These are phyloP conservation scores for Schrankia costaestrigalis DNA, from an alignment of 2,888 invertebrate species.

Conservation along the genomic window DNA sequence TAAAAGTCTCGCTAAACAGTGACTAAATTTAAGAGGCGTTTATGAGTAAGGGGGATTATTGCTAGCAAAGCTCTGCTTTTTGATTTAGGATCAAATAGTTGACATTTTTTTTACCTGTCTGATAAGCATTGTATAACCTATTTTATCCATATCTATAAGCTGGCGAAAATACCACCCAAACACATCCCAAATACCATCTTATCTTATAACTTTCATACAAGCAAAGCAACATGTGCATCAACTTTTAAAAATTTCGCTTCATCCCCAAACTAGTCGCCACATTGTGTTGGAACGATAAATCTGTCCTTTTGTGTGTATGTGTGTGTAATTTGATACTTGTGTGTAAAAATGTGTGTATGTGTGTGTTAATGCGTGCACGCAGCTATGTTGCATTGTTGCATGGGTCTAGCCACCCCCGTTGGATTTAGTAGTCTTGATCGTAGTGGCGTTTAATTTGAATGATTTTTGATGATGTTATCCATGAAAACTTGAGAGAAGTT, in stretches of 20 bases:
- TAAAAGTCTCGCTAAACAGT: no score
- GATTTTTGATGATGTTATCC: background rate
- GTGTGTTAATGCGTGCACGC: slow-evolving; percentile 31
- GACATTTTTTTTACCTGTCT: no score
- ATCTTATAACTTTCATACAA: background rate
- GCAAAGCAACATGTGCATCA: slow-evolving; percentile 4
- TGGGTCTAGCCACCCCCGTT: slow-evolving; percentile 38
- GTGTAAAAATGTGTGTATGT: slow-evolving; percentile 20
- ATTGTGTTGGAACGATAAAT: slow-evolving; percentile 26
- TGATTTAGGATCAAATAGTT: no score
- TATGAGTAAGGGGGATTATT: no score
- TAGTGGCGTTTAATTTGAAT: slow-evolving; percentile 14
- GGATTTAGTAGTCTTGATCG: slow-evolving; percentile 18
- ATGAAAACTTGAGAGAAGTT: no score
- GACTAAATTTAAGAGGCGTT: no score
- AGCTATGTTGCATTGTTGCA: slow-evolving; percentile 42
- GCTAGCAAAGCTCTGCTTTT: no score
- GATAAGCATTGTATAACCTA: no score
- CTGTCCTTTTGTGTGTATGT: slow-evolving; percentile 18
- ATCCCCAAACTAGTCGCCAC: slow-evolving; percentile 20
- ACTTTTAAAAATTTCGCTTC: slow-evolving; percentile 26
- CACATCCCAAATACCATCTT: background rate
- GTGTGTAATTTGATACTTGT: slow-evolving; percentile 34
- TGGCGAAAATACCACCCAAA: slow-evolving; percentile 2
- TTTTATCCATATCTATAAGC: no score